Percentiles rank a stretch among this genome's conserved stretches.
phyloP scores from a whole-genome alignment of 2,888 invertebrate genomes.

The Chloromyia formosa region DNA sequence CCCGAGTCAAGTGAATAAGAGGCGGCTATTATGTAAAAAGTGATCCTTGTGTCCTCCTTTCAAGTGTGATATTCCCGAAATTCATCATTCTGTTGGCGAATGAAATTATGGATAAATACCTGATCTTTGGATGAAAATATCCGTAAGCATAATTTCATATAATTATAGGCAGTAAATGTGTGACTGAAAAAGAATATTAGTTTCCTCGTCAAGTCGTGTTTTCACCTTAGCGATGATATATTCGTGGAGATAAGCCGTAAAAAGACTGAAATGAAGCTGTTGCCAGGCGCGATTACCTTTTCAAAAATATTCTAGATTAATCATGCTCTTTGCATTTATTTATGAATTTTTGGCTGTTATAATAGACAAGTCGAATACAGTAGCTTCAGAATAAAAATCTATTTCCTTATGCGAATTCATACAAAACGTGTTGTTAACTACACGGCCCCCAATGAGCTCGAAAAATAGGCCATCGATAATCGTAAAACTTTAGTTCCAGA shows the following conservation, averaged over 20 bases:
- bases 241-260: background rate
- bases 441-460: background rate
- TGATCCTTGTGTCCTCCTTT: too few species aligned
- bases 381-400: too few species aligned
- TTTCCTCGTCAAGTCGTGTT: too few species aligned
- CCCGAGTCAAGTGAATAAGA: background rate
- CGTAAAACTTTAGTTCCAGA: constrained; percentile 29
- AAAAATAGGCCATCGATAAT: constrained; percentile 37
- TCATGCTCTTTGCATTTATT: too few species aligned
- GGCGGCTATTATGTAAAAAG: constrained; percentile 18
- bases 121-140: constrained; percentile 26
- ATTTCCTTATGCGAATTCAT: too few species aligned
- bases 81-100: too few species aligned
- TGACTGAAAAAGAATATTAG: too few species aligned
- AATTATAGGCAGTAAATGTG: background rate
- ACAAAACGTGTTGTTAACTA: too few species aligned
- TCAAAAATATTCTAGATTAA: too few species aligned
- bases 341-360: too few species aligned
- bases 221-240: background rate
- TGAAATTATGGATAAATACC: constrained; percentile 22
- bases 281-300: constrained; percentile 9
- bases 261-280: background rate
- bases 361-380: too few species aligned
- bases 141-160: constrained; percentile 13
- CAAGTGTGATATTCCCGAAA: too few species aligned